These are phyloP conservation scores for Ctenicera cuprea DNA, from an alignment of 2,888 invertebrate genomes.

Conservation along the genomic window DNA sequence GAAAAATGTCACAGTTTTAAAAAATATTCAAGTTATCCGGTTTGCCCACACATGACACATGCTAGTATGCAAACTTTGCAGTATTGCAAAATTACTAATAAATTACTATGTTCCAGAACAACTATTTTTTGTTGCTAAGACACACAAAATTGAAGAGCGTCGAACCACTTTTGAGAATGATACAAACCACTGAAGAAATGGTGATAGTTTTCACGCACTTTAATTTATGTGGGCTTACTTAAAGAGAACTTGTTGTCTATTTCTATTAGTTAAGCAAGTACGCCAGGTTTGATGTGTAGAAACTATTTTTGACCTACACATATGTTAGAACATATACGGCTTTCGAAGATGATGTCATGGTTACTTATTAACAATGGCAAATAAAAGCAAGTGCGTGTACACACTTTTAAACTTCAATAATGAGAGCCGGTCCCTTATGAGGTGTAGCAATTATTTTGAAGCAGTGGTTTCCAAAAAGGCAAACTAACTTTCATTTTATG, in stretches of 20 bases:
- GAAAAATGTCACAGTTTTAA: slow-evolving; percentile 24
- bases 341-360: slow-evolving; percentile 50
- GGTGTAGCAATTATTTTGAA: slow-evolving; percentile 2
- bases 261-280: neutral
- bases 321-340: slow-evolving; percentile 34
- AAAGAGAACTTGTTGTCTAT: neutral
- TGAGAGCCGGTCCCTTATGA: slow-evolving; percentile 14
- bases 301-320: slow-evolving; percentile 19
- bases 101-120: neutral
- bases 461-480: neutral
- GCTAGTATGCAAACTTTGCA: slow-evolving; percentile 18
- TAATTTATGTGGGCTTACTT: neutral
- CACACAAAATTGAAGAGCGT: slow-evolving; percentile 2
- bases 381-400: slow-evolving; percentile 38
- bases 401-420: slow-evolving; percentile 30
- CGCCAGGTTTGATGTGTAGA: slow-evolving; percentile 1
- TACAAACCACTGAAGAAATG: slow-evolving; percentile 6
- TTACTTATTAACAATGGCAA: slow-evolving; percentile 44
- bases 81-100: slow-evolving; percentile 22
- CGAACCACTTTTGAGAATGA: neutral
- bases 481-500: too few species aligned
- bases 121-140: neutral
- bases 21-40: slow-evolving; percentile 36
- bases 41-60: slow-evolving; percentile 45
- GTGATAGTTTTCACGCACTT: slow-evolving; percentile 1